These are phyloP conservation scores for Cybosia mesomella DNA, from an alignment of 2,888 invertebrate genomes.

Conservation along the genomic window DNA sequence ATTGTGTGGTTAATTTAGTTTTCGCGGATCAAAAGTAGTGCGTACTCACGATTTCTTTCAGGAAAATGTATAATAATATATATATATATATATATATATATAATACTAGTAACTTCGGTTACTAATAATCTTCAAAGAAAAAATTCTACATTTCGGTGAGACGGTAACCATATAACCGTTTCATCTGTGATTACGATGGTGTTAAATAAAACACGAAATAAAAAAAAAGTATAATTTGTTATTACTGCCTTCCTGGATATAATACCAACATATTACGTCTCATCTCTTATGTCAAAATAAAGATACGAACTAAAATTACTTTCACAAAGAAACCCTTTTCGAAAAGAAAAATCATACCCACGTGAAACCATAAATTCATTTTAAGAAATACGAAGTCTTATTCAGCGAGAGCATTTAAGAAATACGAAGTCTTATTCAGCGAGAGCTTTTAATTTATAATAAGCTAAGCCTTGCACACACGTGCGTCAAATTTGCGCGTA, in stretches of 20 bases:
- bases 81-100: too few relatives aligned
- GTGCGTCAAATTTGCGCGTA: slow-evolving; percentile 33
- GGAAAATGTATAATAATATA: too few relatives aligned
- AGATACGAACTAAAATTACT: neutral
- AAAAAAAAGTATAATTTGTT: neutral
- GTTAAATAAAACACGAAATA: neutral
- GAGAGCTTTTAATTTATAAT: slow-evolving; percentile 32
- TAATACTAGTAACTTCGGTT: too few relatives aligned
- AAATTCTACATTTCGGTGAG: neutral
- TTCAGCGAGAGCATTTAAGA: slow-evolving; percentile 24
- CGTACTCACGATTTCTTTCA: too few relatives aligned
- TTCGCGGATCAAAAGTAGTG: too few relatives aligned
- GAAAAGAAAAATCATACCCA: slow-evolving; percentile 14
- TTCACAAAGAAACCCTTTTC: slow-evolving; percentile 7
- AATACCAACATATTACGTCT: neutral
- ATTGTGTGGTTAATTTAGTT: too few relatives aligned
- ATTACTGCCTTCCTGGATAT: neutral
- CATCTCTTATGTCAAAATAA: neutral
- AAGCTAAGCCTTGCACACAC: slow-evolving; percentile 26
- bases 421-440: slow-evolving; percentile 17
- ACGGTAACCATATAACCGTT: too few relatives aligned
- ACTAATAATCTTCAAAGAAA: too few relatives aligned
- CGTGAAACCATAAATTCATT: slow-evolving; percentile 30
- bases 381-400: slow-evolving; percentile 18
- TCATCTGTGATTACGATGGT: neutral